These are phyloP conservation scores for Metaphire vulgaris DNA, from an alignment of 1,140 invertebrate species.

Conservation along the genomic window DNA sequence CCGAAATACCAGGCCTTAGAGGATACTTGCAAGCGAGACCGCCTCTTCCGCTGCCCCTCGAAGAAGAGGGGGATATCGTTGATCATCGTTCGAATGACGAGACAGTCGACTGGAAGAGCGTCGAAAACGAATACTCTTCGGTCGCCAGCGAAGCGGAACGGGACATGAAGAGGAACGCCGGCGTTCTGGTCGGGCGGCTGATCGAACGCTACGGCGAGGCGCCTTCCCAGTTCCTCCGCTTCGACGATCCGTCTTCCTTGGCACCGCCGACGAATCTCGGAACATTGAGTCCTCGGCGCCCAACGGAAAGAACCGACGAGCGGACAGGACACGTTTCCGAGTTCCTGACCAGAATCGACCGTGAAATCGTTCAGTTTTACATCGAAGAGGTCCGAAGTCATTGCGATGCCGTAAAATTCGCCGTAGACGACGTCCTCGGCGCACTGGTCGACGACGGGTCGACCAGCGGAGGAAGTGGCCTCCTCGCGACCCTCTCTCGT, in stretches of 20 bases:
- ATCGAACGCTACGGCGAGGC: background rate
- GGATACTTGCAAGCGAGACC: no score
- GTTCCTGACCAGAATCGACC: background rate
- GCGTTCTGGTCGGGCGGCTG: background rate
- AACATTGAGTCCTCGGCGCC: background rate
- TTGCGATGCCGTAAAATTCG: background rate
- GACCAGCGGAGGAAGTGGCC: background rate
- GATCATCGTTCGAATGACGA: no score
- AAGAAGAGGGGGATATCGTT: no score
- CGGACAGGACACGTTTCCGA: background rate
- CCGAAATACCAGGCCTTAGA: no score
- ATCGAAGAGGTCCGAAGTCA: background rate
- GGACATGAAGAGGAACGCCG: background rate
- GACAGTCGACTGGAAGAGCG: background rate
- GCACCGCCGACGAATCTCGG: background rate
- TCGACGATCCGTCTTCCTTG: background rate
- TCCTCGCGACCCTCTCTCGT: background rate
- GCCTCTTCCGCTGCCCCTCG: no score
- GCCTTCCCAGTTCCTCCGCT: background rate
- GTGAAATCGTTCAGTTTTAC: background rate
- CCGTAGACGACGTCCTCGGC: background rate
- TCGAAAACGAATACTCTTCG: background rate
- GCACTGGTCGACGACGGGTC: background rate
- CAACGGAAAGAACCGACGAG: background rate
- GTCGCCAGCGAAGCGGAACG: background rate